Base-by-base conservation (phyloP, 2,888 invertebrate species). In the Hipparchia sbordonii region DNA sequence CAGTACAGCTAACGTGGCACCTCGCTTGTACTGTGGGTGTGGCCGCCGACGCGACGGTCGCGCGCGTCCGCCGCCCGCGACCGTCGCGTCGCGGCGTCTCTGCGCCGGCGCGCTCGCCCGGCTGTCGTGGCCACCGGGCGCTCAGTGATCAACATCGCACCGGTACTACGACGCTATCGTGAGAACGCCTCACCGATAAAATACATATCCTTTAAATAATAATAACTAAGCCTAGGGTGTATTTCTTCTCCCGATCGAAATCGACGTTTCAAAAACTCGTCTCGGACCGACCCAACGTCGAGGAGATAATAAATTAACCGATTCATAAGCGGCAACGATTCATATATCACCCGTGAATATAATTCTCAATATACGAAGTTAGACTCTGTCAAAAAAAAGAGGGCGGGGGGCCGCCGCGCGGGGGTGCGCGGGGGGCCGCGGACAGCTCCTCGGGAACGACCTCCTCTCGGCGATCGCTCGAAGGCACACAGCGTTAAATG, bases 401-500 rank as follows among this genome's bases (percentile, higher is more conserved):
- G 84, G 86, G 83, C 87, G 84, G 84, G 85, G 82, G 87, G 85
- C 89, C 88, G 88, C 88, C 89, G 85, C 87, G 87, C 89, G 89
- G 86, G 87, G 89, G 84, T 84, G 87, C 88, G 85, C 88, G 84
- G 76, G 88, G 89, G 87, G 86, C 87, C 87, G 85, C 88, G 84
- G 87, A 82, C 90, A 83, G 89, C 92, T 89, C 90, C 89, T 88
- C 88, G 85, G 87, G 88, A 90, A 91, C 86, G 89, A 92, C 90
- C 91, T 89, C 91, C 94, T 94, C 90, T 95, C 94, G 95, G 95
- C 95, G 96, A 96, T 96, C 95, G 96, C 96, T 96, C 96, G 95
- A 95, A 96, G 96, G 96, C 96, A 96, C 96, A 96, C 96, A 96
- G 96, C 96, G 93, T 95, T 95, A 94, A 94, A 94, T 95, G 95